Conservation (phyloP, 2,888 invertebrate species). For the Gastrophysa polygoni region DNA sequence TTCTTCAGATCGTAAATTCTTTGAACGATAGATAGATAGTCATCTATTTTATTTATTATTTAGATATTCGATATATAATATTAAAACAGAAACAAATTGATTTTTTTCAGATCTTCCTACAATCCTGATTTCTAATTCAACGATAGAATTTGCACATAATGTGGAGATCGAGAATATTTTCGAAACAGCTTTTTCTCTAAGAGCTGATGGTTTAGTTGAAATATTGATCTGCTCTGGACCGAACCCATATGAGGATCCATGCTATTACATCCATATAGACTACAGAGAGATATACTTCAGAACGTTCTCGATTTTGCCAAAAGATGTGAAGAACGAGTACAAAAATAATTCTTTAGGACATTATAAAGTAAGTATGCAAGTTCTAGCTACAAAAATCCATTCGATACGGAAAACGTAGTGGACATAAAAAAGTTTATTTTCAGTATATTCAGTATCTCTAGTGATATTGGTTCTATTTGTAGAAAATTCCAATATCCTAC, state of each 20-base stretch:
- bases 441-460: too few species aligned
- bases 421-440: too few species aligned
- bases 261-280: constrained; percentile 49
- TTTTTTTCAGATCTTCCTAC: constrained; percentile 48
- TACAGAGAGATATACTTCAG: constrained; percentile 42
- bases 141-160: constrained; percentile 44
- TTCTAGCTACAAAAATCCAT: too few species aligned
- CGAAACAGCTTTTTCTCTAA: constrained; percentile 48
- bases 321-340: constrained; percentile 32
- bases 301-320: constrained; percentile 40
- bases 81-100: too few species aligned
- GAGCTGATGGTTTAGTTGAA: constrained; percentile 46
- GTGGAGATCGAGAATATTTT: constrained; percentile 44
- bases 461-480: too few species aligned
- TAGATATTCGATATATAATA: too few species aligned
- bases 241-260: constrained; percentile 49
- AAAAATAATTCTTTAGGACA: constrained; percentile 20
- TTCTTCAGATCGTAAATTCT: too few species aligned
- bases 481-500: too few species aligned
- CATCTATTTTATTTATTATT: too few species aligned
- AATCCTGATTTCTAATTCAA: constrained; percentile 42
- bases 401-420: too few species aligned
- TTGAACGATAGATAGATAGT: too few species aligned
- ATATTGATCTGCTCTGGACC: constrained; percentile 50
- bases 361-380: constrained; percentile 33